Evolutionary conservation across 1,140 invertebrate species (phyloP), one percentile per base, ranked within the genome.

Genomic region (Drosophila setifemur): DNA sequence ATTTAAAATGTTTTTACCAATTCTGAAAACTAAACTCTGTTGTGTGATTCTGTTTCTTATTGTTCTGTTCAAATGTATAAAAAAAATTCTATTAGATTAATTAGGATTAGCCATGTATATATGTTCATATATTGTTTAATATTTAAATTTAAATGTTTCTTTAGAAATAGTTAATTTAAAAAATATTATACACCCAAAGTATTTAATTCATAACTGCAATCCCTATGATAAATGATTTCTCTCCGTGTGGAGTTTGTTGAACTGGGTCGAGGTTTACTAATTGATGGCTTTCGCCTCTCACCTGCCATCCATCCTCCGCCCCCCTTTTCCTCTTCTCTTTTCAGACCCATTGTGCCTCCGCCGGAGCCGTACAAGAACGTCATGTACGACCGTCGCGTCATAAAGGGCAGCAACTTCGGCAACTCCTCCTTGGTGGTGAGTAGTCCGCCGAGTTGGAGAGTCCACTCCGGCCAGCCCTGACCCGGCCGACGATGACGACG

Each of bases 351-450:
- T 16, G 55, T 77, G 45, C 81, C 74, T 35, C 87, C 88, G 33
- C 68, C 75, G 16, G 77, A 93, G 87, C 92, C 93, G 7, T 94
- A 94, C 89, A 92, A 93, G 57, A 96, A 97, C 91, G 93, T 97
- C 74, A 97, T 97, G 96, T 96, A 94, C 90, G 96, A 97, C 89
- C 93, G 93, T 79, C 92, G 96, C 61, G 94, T 97, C 57, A 93
- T 95, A 60, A 93, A 96, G 71, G 96, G 96, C 64, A 96, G 94
- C 87, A 96, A 95, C 35, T 95, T 94, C 90, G 90, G 82, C 18
- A 66, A 49, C 9, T 11, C 83, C 45, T 57, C 87, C 11, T 50
- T 89, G 42, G 55, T 87, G 54, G 87, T 87, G 69, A 73, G 73
- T 86, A 8, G n/a, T n/a, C n/a, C 4, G 5, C 5, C n/a, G 2